Percentiles rank a stretch among this genome's conserved stretches.
phyloP scores from a whole-genome alignment of 2,797 vertebrate genomes.

The Pseudochromis fuscus region DNA sequence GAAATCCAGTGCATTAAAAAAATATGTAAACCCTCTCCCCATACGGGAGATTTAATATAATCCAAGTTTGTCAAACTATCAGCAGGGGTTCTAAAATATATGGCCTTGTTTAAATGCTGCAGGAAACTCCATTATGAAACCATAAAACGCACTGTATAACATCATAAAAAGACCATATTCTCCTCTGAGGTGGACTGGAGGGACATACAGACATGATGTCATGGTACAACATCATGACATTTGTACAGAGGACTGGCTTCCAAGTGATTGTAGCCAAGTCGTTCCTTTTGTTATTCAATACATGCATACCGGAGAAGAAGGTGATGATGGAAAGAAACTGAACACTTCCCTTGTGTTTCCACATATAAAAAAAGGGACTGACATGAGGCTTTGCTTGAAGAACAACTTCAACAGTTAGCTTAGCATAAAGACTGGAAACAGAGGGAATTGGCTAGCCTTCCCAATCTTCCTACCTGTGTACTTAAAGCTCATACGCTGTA shows the following conservation, averaged over 20 bases:
- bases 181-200: conserved; percentile 46
- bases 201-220: conserved; percentile 74
- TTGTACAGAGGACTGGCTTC: conserved; percentile 49
- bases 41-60: conserved; percentile 52
- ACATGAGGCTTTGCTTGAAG: background rate
- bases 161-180: conserved; percentile 69
- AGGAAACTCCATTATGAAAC: conserved; percentile 66
- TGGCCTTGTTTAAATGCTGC: conserved; percentile 53
- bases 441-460: too few relatives aligned
- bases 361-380: conserved; percentile 1
- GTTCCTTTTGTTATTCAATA: conserved; percentile 44
- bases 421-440: conserved; percentile 4
- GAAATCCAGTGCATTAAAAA: conserved; percentile 27
- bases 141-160: conserved; percentile 74
- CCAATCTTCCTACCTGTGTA: background rate
- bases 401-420: background rate
- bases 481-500: background rate
- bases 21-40: conserved; percentile 42
- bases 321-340: conserved; percentile 25
- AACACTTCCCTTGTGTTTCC: conserved; percentile 38
- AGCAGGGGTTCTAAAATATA: conserved; percentile 60
- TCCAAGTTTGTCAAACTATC: conserved; percentile 64
- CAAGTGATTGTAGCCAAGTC: conserved; percentile 39
- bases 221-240: conserved; percentile 55
- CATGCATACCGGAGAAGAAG: conserved; percentile 6